Percentiles rank a stretch among this genome's conserved stretches.
Evolutionary conservation across 37 sponge, comb jelly and placozoan genomes (phyloP).

Genomic region (Spongilla lacustris): DNA sequence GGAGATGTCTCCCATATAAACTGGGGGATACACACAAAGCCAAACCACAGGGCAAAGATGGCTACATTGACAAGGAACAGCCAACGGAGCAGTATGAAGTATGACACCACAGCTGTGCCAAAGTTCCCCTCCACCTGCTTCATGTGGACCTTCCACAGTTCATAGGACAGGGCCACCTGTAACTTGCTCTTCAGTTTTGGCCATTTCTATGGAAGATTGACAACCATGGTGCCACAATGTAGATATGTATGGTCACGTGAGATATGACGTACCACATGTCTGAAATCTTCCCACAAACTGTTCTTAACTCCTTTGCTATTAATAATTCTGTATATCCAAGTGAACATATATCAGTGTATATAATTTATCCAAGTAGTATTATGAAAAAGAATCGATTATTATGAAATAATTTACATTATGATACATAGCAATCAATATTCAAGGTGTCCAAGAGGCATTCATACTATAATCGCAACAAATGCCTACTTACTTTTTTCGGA

Average conservation of each 20-base stretch:
- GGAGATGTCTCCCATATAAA: conserved; percentile 19
- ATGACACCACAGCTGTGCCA: conserved; percentile 91
- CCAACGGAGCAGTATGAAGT: conserved; percentile 92
- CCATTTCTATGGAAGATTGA: conserved; percentile 57
- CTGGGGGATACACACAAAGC: conserved; percentile 78
- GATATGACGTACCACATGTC: not conserved
- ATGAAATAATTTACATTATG: too few relatives aligned
- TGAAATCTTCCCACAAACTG: not conserved
- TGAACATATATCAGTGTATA: too few relatives aligned
- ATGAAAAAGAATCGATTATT: too few relatives aligned
- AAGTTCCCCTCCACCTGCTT: conserved; percentile 86
- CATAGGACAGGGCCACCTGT: conserved; percentile 23
- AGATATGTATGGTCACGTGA: too few relatives aligned
- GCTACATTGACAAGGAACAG: conserved; percentile 83
- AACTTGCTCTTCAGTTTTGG: conserved; percentile 62
- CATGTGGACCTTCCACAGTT: conserved; percentile 85
- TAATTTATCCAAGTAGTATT: too few relatives aligned
- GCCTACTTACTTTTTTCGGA: not conserved
- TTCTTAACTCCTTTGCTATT: not conserved
- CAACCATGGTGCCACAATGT: not conserved
- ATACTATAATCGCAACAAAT: too few relatives aligned
- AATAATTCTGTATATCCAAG: not conserved
- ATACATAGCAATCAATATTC: too few relatives aligned
- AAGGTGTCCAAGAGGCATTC: too few relatives aligned
- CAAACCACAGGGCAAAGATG: conserved; percentile 64